Conservation (phyloP, 2,888 invertebrate genomes). For the Polydrusus pterygomalis region DNA sequence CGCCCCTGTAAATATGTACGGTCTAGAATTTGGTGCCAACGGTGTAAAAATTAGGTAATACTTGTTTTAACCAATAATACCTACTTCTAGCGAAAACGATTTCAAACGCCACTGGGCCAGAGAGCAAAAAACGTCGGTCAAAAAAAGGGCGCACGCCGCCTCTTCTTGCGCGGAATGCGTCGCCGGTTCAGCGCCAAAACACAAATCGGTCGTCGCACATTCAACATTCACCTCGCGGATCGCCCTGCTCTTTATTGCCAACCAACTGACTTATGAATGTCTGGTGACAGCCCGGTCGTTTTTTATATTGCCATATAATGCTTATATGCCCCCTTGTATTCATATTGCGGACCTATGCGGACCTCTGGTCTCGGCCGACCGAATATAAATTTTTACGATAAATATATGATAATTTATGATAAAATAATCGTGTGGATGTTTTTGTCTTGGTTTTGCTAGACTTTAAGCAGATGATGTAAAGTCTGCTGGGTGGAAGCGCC, state of each 20-base stretch:
- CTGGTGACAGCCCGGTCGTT: slow-evolving; percentile 62
- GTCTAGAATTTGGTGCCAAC: too few species aligned
- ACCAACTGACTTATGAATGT: slow-evolving; percentile 69
- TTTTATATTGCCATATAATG: slow-evolving; percentile 60
- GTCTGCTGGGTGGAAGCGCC: not conserved
- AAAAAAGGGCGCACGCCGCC: slow-evolving; percentile 63
- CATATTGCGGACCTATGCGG: slow-evolving; percentile 56
- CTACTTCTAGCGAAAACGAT: not conserved
- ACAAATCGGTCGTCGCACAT: slow-evolving; percentile 69
- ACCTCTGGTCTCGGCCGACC: slow-evolving; percentile 32
- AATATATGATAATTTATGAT: slow-evolving; percentile 54
- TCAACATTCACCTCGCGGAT: slow-evolving; percentile 70
- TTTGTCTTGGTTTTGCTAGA: slow-evolving; percentile 12
- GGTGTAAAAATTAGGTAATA: too few species aligned
- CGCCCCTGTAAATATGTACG: too few species aligned
- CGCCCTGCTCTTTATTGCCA: slow-evolving; percentile 64
- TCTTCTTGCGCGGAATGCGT: slow-evolving; percentile 66
- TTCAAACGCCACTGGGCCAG: slow-evolving; percentile 35
- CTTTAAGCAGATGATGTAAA: slow-evolving; percentile 8
- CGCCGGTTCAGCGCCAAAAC: slow-evolving; percentile 71
- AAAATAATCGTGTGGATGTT: slow-evolving; percentile 28
- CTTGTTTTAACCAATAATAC: not conserved
- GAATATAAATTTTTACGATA: slow-evolving; percentile 52
- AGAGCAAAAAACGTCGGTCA: slow-evolving; percentile 63
- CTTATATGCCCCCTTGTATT: slow-evolving; percentile 63